Evolutionary conservation across 2,888 invertebrate species (phyloP).

Genomic region (Drosophila prostipennis): DNA sequence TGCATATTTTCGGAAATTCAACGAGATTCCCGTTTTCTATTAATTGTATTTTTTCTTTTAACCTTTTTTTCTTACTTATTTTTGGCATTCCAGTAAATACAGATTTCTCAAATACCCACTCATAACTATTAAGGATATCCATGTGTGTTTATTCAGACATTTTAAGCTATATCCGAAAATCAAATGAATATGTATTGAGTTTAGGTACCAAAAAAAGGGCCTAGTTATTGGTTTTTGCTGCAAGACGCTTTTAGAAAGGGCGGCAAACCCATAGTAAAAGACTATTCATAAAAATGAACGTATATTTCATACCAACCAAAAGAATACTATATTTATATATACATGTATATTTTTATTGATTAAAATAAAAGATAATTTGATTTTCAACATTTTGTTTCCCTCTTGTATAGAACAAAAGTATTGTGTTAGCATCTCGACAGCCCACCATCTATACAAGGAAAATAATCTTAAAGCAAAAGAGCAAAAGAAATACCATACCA

Average conservation of each 20-base stretch:
- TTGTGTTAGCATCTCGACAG: too few relatives aligned
- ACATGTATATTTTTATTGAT: slow-evolving; percentile 18
- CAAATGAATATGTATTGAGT: slow-evolving; percentile 52
- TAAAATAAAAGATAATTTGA: slow-evolving; percentile 40
- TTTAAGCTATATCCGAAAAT: background rate
- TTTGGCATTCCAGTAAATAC: too few relatives aligned
- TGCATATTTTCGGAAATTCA: too few relatives aligned
- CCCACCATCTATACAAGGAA: too few relatives aligned
- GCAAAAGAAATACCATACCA: too few relatives aligned
- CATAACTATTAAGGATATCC: background rate
- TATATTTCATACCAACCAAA: slow-evolving; percentile 32
- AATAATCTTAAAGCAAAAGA: too few relatives aligned
- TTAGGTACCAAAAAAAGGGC: slow-evolving; percentile 52
- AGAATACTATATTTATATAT: slow-evolving; percentile 32
- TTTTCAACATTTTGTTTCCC: slow-evolving; percentile 29
- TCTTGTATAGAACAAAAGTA: too few relatives aligned
- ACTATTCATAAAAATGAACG: slow-evolving; percentile 20
- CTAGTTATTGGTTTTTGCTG: slow-evolving; percentile 21
- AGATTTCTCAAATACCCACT: too few relatives aligned
- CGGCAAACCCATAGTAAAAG: slow-evolving; percentile 39
- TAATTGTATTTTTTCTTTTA: too few relatives aligned
- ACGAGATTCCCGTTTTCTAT: too few relatives aligned
- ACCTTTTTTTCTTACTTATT: too few relatives aligned
- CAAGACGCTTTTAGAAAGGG: slow-evolving; percentile 53
- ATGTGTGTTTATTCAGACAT: background rate